Conservation (phyloP, 1,140 invertebrate species). For the Magallana angulata region DNA sequence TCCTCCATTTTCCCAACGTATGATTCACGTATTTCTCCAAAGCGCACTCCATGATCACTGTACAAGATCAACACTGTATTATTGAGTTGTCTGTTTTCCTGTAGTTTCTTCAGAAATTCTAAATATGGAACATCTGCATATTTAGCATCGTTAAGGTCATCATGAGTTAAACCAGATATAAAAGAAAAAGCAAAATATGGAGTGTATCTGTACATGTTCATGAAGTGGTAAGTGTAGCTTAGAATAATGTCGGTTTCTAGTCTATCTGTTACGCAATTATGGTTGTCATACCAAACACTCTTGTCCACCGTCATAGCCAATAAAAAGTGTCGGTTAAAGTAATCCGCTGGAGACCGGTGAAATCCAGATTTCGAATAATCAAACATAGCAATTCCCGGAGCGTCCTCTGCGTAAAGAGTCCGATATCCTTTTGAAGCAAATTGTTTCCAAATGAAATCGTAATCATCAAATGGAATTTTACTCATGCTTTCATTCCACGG, state of each 20-base stretch:
- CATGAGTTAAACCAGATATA: conserved; percentile 77
- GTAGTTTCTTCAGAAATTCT: conserved; percentile 71
- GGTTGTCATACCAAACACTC: conserved; percentile 72
- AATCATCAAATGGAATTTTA: conserved; percentile 77
- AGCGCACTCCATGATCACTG: conserved; percentile 95
- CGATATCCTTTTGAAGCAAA: conserved; percentile 79
- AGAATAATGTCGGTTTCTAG: conserved; percentile 75
- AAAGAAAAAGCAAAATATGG: conserved; percentile 79
- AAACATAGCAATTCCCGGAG: conserved; percentile 80
- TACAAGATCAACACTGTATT: conserved; percentile 87
- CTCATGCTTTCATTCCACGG: conserved; percentile 74
- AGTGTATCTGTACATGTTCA: conserved; percentile 59
- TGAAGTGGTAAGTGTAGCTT: conserved; percentile 72
- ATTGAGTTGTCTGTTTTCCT: conserved; percentile 73
- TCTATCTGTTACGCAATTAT: conserved; percentile 72
- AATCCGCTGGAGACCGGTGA: conserved; percentile 78
- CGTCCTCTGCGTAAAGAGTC: conserved; percentile 81
- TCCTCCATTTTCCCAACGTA: conserved; percentile 93
- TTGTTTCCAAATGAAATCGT: conserved; percentile 81
- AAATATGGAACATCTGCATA: conserved; percentile 71
- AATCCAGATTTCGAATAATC: conserved; percentile 80
- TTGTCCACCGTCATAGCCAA: conserved; percentile 73
- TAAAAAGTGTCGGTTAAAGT: conserved; percentile 79
- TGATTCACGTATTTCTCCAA: conserved; percentile 88
- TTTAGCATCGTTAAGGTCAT: conserved; percentile 70